These are phyloP conservation scores for Pemphredon lugubris DNA, from an alignment of 2,888 invertebrate genomes.

Conservation along the genomic window DNA sequence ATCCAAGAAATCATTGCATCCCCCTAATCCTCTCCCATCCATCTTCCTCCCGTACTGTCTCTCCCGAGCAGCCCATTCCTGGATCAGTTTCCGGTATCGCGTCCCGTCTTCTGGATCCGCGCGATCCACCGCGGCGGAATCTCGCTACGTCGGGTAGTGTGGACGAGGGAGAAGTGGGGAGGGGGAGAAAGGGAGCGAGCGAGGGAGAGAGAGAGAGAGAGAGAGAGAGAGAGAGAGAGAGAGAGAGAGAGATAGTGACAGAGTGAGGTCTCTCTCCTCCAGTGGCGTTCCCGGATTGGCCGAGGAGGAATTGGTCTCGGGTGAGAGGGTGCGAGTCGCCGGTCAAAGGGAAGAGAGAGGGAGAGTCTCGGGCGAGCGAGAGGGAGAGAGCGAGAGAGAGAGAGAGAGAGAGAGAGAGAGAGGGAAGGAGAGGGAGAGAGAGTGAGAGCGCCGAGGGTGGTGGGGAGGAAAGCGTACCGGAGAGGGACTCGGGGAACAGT, in stretches of 20 bases:
- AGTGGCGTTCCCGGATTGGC: conserved; percentile 57
- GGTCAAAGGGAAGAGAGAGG: conserved; percentile 32
- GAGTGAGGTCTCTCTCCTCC: conserved; percentile 33
- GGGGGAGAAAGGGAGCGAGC: too few relatives aligned
- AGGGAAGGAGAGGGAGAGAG: conserved; percentile 32
- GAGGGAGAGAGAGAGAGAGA: too few relatives aligned
- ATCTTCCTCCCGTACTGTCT: too few relatives aligned
- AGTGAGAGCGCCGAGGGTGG: conserved; percentile 37
- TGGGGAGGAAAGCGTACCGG: conserved; percentile 55
- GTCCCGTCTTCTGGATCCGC: conserved; percentile 54
- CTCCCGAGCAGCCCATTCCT: conserved; percentile 8
- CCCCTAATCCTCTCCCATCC: too few relatives aligned
- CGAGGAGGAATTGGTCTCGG: conserved; percentile 48
- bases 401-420: conserved; percentile 20
- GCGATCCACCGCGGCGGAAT: conserved; percentile 51
- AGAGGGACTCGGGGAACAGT: conserved; percentile 71
- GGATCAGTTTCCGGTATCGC: conserved; percentile 46
- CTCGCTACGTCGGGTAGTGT: too few relatives aligned
- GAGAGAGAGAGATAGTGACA: too few relatives aligned
- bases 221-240: too few relatives aligned
- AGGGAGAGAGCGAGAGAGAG: conserved; percentile 30
- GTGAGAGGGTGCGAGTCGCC: conserved; percentile 50
- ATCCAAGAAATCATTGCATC: too few relatives aligned
- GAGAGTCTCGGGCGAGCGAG: not conserved
- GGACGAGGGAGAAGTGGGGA: too few relatives aligned